Evolutionary conservation across 2,797 vertebrate species (phyloP).

Genomic region (Micropoecilia bifurca): DNA sequence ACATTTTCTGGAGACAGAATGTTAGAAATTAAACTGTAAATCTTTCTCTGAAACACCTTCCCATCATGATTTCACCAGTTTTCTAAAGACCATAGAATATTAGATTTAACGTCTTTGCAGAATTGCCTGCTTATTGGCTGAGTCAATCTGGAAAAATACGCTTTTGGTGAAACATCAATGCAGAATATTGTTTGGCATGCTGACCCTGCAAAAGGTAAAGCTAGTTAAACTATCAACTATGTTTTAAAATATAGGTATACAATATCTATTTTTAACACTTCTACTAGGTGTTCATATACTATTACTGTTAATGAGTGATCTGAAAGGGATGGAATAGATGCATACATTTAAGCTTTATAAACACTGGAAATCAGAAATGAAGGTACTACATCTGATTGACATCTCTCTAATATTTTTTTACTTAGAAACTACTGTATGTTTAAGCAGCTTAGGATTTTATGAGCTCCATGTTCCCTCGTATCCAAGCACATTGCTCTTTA

Average conservation of each 20-base stretch:
- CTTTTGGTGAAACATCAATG: neutral
- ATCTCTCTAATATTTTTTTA: neutral
- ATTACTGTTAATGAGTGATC: neutral
- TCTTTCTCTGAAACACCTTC: neutral
- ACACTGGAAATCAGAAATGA: neutral
- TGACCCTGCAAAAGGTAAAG: neutral
- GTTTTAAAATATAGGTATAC: neutral
- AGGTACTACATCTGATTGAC: neutral
- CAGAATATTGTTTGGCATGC: neutral
- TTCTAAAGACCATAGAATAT: neutral
- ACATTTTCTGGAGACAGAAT: neutral
- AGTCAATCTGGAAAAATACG: neutral
- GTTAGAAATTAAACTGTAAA: conserved; percentile 2
- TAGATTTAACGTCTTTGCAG: neutral
- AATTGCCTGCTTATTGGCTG: neutral
- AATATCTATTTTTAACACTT: neutral
- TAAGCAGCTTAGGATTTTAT: neutral
- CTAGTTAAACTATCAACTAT: neutral
- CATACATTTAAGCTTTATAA: neutral
- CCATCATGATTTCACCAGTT: neutral
- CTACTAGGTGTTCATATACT: neutral
- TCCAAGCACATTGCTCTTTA: neutral
- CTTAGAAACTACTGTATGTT: neutral
- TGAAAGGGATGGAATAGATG: neutral
- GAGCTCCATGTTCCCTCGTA: neutral